These are phyloP conservation scores for Steromphala cineraria DNA, from an alignment of 2,888 invertebrate species.

Conservation along the genomic window DNA sequence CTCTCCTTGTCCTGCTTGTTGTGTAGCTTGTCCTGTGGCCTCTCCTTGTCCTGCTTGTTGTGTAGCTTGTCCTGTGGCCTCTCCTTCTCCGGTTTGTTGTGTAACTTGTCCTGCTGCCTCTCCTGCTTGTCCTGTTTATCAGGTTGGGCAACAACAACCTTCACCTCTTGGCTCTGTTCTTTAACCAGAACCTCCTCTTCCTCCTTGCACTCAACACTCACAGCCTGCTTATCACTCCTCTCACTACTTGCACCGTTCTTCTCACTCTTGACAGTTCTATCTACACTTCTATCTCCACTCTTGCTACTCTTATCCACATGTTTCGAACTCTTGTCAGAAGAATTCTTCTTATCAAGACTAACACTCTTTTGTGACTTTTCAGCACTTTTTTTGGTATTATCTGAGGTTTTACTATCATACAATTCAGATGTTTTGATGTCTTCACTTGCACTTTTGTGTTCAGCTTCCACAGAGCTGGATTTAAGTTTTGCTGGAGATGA, in stretches of 20 bases:
- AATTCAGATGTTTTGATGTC: not conserved
- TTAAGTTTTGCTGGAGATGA: not conserved
- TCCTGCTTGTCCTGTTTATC: too few species aligned
- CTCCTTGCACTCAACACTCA: too few species aligned
- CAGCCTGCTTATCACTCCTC: not conserved
- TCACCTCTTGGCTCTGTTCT: too few species aligned
- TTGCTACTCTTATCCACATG: not conserved
- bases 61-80: too few species aligned
- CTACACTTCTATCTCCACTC: not conserved
- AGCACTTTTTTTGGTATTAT: not conserved
- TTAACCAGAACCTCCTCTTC: too few species aligned
- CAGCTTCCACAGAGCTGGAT: not conserved
- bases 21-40: too few species aligned
- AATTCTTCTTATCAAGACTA: not conserved
- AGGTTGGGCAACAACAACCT: too few species aligned
- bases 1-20: too few species aligned
- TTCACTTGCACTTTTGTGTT: not conserved
- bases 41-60: too few species aligned
- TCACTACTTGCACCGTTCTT: not conserved
- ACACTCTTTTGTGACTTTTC: not conserved
- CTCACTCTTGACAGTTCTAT: not conserved
- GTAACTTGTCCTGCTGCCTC: too few species aligned
- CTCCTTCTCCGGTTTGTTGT: too few species aligned
- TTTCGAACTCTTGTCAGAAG: not conserved
- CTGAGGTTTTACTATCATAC: not conserved